Evolutionary conservation across 2,113 vertebrate genomes (phyloP), one percentile per base, ranked within the genome.

Genomic region (Otolemur garnettii): DNA sequence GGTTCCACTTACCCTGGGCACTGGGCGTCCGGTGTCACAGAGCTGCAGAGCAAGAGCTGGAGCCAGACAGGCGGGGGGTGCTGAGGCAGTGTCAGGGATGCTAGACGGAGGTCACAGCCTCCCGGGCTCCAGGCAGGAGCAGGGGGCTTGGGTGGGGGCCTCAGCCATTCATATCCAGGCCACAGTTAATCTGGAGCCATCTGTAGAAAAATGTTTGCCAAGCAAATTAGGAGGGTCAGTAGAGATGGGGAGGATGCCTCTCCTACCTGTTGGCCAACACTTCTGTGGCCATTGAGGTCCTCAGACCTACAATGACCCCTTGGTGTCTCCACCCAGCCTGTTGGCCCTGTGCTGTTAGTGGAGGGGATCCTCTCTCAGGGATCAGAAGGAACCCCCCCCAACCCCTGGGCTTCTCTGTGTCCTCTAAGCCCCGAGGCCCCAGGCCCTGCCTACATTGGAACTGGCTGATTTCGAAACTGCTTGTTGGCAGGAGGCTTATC

Each of bases 401-500:
- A 38, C 38, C 42, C 64, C 78, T 75, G 4, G 89, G 10, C 24
- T 26, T 66, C 64, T 30, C 11, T 22, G 28, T 28, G 64, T 96
- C 28, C 74, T 85, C 75, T 35, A 68, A 45, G 55, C 45, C 60
- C 74, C 59, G 11, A 11, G 30, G 71, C 6, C 62, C 72, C 96
- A 86, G 82, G 96, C 42, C 91, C 92, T 12, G 50, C 96, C 92
- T 28, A 12, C 71, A 74, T 94, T 86, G 69, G 50, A 60, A 92
- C 88, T 4, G 80, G 80, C 92, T 64, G 87, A 30, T 97, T 98
- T 92, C 90, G 87, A 97, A 98, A 98, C 13, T 0, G 0, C 96
- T 97, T 89, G 96, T 97, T 98, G 98, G 98, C 98, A 97, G 94
- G 91, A 80, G 91, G 81, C 96, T 98, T 98, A 98, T 98, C 98